phyloP scores from a whole-genome alignment of 2,113 vertebrate species.

The Lonchura striata region DNA sequence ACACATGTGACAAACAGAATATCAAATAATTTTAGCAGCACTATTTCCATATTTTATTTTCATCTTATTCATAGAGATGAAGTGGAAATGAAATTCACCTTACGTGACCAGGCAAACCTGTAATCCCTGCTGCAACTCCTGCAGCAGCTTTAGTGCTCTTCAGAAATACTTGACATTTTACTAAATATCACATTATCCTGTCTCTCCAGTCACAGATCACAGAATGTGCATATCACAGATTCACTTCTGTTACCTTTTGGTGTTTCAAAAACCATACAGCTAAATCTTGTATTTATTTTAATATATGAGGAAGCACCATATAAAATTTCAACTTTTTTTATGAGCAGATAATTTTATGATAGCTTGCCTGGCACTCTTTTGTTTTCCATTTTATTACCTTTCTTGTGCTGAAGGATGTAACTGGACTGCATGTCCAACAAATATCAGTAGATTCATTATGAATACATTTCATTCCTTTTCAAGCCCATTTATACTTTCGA shows the following conservation, averaged over 20 bases:
- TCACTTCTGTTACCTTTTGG: not conserved
- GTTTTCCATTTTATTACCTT: not conserved
- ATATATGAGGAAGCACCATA: not conserved
- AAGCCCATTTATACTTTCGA: not conserved
- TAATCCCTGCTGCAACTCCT: not conserved
- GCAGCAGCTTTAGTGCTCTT: not conserved
- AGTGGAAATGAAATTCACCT: conserved; percentile 22
- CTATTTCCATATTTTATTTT: conserved; percentile 20
- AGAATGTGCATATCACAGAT: not conserved
- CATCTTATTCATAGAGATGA: not conserved
- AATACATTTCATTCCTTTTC: not conserved
- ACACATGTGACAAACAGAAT: conserved; percentile 17
- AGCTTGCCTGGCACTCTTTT: not conserved
- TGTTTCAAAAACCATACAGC: not conserved
- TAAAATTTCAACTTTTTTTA: not conserved
- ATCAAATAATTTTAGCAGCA: conserved; percentile 4
- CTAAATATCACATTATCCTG: not conserved
- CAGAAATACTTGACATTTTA: not conserved
- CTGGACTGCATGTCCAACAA: not conserved
- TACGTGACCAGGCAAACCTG: not conserved
- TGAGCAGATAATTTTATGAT: not conserved
- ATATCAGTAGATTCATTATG: not conserved
- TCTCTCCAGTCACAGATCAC: not conserved
- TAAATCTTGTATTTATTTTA: not conserved
- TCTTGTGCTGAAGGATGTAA: not conserved